Conservation (phyloP, 2,888 invertebrate species). For the Empis livida region DNA sequence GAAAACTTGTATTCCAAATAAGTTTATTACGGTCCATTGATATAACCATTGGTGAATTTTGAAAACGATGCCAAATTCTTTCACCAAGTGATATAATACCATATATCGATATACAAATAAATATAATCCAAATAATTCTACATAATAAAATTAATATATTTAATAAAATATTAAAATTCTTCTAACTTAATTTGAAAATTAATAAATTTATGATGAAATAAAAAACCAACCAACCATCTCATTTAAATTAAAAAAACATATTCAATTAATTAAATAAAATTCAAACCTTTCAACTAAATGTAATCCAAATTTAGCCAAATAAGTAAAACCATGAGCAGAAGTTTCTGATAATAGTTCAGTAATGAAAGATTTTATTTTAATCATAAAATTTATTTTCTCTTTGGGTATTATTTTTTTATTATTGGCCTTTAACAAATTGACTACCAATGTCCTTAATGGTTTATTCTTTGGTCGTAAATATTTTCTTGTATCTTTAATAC, state of each 20-base stretch:
- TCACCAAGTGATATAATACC: slow-evolving; percentile 44
- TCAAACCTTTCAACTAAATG: slow-evolving; percentile 30
- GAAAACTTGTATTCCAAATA: slow-evolving; percentile 59
- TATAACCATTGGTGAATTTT: slow-evolving; percentile 56
- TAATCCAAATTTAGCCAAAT: slow-evolving; percentile 30
- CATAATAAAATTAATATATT: slow-evolving; percentile 8
- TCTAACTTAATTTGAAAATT: too few relatives aligned
- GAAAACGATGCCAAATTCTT: slow-evolving; percentile 50
- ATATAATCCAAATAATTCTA: slow-evolving; percentile 45
- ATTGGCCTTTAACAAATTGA: not conserved
- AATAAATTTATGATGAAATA: too few relatives aligned
- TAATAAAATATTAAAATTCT: too few relatives aligned
- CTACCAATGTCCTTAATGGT: too few relatives aligned
- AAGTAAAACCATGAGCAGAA: slow-evolving; percentile 33
- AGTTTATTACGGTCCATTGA: slow-evolving; percentile 62
- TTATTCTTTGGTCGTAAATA: too few relatives aligned
- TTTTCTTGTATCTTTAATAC: too few relatives aligned
- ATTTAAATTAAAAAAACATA: not conserved
- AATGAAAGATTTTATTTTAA: slow-evolving; percentile 25
- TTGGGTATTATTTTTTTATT: not conserved
- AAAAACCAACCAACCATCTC: too few relatives aligned
- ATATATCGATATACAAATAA: slow-evolving; percentile 41
- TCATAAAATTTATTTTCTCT: slow-evolving; percentile 12
- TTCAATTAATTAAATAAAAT: too few relatives aligned
- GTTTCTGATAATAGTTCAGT: slow-evolving; percentile 30